Evolutionary conservation across 2,113 vertebrate genomes (phyloP), one percentile per base, ranked within the genome.

Genomic region (Eublepharis macularius): DNA sequence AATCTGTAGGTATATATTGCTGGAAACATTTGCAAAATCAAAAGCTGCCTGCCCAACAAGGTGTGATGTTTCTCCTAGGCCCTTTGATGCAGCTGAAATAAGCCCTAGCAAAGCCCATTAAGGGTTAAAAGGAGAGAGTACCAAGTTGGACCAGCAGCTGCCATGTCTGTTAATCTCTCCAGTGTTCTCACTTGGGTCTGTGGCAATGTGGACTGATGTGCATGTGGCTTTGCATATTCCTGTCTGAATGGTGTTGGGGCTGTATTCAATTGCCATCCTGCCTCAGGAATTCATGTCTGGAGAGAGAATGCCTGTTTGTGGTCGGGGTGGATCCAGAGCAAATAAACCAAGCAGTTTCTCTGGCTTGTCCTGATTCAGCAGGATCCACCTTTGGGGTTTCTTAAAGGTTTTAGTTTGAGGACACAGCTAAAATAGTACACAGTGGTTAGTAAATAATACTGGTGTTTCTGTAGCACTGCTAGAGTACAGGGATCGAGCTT

Each of bases 261-360:
- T 68, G 39, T 13, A 11, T 76, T 29, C 39, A 29, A 11, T 82
- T 77, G 51, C 36, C 70, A 81, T 43, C 17, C 16, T 54, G 73
- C 57, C 45, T 57, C 78, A 76, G 72, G 65, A 81, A 76, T 76
- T 54, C 45, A 54, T 76, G 81, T 76, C 51, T 70, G 73, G 80
- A 45, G 24, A 73, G 32, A 19, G 41, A 39, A 47, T 47, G 74
- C 24, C 29, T 36, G 10, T 17, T 6, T 75, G 65, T 77, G 63
- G 36, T 32, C 19, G 39, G 57, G 51, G 49, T 68, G 24, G 9
- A 65, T n/a, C 73, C 47, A 45, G 39, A 39, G 65, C 32, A n/a
- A 82, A 77, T 69, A 77, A 82, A 60, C 19, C 34, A 60, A 45
- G 60, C 26, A 19, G 36, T 72, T 43, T 39, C 32, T n/a, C 11